Evolutionary conservation across 2,797 vertebrate species (phyloP), one percentile per base, ranked within the genome.

Genomic region (Tragelaphus eurycerus): DNA sequence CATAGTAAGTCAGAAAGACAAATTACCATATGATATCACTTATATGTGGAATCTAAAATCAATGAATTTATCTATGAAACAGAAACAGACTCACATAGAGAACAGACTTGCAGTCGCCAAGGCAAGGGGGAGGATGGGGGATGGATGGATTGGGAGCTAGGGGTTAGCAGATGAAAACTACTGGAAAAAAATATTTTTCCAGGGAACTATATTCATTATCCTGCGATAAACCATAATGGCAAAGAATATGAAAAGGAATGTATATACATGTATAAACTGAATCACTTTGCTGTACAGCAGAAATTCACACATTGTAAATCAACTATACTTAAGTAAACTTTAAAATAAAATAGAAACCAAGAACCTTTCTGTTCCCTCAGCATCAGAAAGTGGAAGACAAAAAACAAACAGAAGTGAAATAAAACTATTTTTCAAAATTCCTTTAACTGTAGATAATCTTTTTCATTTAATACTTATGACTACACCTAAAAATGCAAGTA

Each of bases 361-460:
- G 79, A 15, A 54, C n/a, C 12, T n/a, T 54, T 87, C 11, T 15
- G 54, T 13, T 52, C 55, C 10, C 46, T 38, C n/a, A 54, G 79
- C 29, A 89, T 48, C 82, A 89, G n/a, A 57, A 54, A 15, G 4
- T 34, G 9, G 54, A 15, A 46, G n/a, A 31, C 29, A 76, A 54
- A 87, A 57, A 52, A 48, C 13, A 84, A 93, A 82, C 23, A 71
- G n/a, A 93, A 60, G n/a, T 9, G 64, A 67, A 86, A 54, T 4
- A 31, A 29, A 62, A 55, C 10, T 34, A n/a, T 11, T 90, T 85
- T 31, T 64, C 59, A 19, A 57, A 81, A 90, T 93, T 93, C 38
- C 50, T 88, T 92, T 82, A 74, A 38, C 9, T 31, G 46, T 3
- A 81, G 34, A 64, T 23, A 87, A 59, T 57, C 17, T 12, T 78